A percentile compares a stretch with the other conserved stretches of the same genome.
Evolutionary conservation across 30 jellyfish, hydroid and myxozoan species (phyloP).

Genomic region (Aurelia coerulea): DNA sequence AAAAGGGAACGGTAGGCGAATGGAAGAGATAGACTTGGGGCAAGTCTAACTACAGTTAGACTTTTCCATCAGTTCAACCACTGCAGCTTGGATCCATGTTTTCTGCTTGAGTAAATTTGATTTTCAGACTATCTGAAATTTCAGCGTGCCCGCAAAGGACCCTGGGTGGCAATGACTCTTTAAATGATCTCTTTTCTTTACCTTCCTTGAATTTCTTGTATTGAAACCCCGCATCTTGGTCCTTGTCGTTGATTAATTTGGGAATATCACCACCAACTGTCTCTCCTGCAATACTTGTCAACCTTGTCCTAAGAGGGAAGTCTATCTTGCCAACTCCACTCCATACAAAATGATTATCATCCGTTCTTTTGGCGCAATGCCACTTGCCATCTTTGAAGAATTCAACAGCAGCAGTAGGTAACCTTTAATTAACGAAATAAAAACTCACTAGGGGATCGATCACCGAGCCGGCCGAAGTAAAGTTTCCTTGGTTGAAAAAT

Average conservation of each 20-base stretch:
- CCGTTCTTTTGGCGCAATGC: constrained; percentile 79
- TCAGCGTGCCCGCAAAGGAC: no score
- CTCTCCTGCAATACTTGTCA: constrained; percentile 90
- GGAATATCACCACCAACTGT: constrained; percentile 82
- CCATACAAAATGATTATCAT: constrained; percentile 70
- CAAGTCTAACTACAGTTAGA: no score
- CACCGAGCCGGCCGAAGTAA: no score
- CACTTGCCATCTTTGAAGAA: constrained; percentile 82
- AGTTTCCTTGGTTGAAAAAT: no score
- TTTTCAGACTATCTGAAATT: no score
- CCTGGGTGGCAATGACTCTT: no score
- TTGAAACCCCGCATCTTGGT: constrained; percentile 68
- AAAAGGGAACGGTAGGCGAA: no score
- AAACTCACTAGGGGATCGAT: no score
- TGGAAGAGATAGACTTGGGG: no score
- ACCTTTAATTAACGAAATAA: constrained; percentile 29
- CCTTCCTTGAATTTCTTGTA: constrained; percentile 71
- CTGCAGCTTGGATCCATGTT: no score
- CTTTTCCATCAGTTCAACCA: no score
- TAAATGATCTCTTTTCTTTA: not conserved
- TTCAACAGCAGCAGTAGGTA: constrained; percentile 86
- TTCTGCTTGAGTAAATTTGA: no score
- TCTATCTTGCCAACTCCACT: constrained; percentile 63
- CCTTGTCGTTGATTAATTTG: constrained; percentile 45
- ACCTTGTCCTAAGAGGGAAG: constrained; percentile 77